Percentiles rank a stretch among this genome's conserved stretches.
Evolutionary conservation across 2,113 vertebrate species (phyloP).

Genomic region (Dromas ardeola): DNA sequence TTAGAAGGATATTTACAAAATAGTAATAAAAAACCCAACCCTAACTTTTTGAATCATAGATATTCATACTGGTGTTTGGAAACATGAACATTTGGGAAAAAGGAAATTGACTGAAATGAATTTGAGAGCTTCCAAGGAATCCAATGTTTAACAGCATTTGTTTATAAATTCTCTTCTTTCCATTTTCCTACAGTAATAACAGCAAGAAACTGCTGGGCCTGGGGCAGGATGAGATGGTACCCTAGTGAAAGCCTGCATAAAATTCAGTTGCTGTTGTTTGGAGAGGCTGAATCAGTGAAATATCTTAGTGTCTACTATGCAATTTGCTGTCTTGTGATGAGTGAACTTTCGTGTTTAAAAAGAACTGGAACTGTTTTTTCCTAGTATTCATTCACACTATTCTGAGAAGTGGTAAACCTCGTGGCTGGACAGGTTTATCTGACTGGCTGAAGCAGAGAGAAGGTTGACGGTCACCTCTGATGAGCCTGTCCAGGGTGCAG

Average conservation of each 20-base stretch:
- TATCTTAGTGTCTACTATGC: not conserved
- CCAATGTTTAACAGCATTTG: not conserved
- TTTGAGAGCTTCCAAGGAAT: not conserved
- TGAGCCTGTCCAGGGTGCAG: not conserved
- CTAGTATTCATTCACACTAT: not conserved
- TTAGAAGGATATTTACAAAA: not conserved
- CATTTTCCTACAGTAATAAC: not conserved
- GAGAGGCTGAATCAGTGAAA: not conserved
- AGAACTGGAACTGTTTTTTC: not conserved
- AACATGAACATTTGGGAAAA: not conserved
- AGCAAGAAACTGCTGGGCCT: not conserved
- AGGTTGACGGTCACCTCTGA: not conserved
- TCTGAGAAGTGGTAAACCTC: not conserved
- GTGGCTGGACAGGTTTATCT: not conserved
- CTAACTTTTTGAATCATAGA: not conserved
- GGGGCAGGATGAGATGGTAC: not conserved
- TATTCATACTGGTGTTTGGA: not conserved
- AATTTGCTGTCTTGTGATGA: not conserved
- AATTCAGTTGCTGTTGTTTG: not conserved
- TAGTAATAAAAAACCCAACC: not conserved
- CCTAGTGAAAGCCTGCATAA: not conserved
- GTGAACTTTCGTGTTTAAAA: not conserved
- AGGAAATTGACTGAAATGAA: not conserved
- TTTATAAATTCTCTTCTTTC: not conserved
- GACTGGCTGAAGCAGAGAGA: not conserved